These are phyloP conservation scores for Tetraneura akinire DNA, from an alignment of 1,140 invertebrate genomes.

Conservation along the genomic window DNA sequence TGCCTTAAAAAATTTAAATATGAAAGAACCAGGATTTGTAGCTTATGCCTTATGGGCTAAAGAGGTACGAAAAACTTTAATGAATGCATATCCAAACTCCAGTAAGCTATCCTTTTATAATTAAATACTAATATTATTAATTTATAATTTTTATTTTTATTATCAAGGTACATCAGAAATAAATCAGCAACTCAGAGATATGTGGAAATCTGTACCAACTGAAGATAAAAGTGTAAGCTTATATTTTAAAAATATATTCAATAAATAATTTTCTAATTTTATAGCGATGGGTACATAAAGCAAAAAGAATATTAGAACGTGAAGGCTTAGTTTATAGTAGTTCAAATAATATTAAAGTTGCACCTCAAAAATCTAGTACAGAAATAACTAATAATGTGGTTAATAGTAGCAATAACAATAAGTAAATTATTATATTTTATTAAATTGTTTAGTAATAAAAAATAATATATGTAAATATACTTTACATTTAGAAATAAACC, in stretches of 20 bases:
- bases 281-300: conserved; percentile 50
- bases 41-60: conserved; percentile 90
- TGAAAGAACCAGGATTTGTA: conserved; percentile 76
- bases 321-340: background rate
- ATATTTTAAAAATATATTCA: background rate
- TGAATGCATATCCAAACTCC: conserved; percentile 73
- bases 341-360: background rate
- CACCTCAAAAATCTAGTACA: background rate
- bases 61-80: conserved; percentile 73
- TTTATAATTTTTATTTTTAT: conserved; percentile 51
- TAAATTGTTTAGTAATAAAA: background rate
- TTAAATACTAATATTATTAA: conserved; percentile 48
- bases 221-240: conserved; percentile 60
- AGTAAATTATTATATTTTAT: background rate
- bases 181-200: conserved; percentile 77
- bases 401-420: background rate
- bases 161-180: conserved; percentile 74
- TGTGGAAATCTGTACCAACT: conserved; percentile 76
- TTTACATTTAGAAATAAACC: background rate
- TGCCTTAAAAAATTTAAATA: conserved; percentile 53
- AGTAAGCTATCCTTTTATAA: conserved; percentile 60
- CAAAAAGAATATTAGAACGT: conserved; percentile 45
- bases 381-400: conserved; percentile 1
- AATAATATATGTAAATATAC: background rate
- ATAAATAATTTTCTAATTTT: conserved; percentile 18